These are phyloP conservation scores for Ommatoiulus sabulosus DNA, from an alignment of 2,888 invertebrate genomes.

Conservation along the genomic window DNA sequence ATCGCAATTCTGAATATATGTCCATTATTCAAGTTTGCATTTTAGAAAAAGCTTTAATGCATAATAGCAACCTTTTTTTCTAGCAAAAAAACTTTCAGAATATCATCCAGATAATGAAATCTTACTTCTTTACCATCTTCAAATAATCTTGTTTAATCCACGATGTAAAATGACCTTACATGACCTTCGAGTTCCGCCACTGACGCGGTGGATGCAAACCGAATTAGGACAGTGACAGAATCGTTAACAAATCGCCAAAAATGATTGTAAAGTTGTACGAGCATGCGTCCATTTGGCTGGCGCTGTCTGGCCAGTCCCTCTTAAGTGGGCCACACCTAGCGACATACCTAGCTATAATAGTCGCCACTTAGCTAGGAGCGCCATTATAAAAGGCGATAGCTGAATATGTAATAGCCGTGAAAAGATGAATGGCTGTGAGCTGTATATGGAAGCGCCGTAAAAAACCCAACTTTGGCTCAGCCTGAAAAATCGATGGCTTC, in stretches of 20 bases:
- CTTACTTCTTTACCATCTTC: too few species aligned
- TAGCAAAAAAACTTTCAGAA: background rate
- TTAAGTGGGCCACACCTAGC: constrained; percentile 15
- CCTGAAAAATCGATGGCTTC: background rate
- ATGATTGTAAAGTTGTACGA: background rate
- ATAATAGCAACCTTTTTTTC: background rate
- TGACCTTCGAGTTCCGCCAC: too few species aligned
- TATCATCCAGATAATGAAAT: too few species aligned
- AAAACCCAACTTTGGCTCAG: constrained; percentile 7
- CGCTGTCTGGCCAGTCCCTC: constrained; percentile 18
- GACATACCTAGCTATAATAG: background rate
- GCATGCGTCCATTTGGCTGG: background rate
- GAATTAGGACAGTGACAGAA: background rate
- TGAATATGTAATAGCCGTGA: background rate
- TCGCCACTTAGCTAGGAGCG: background rate
- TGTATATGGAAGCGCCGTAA: constrained; percentile 21
- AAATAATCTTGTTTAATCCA: too few species aligned
- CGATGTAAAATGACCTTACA: too few species aligned
- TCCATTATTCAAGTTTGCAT: too few species aligned
- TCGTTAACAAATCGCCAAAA: background rate
- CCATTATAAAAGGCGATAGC: constrained; percentile 35
- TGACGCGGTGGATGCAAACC: background rate
- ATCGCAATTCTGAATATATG: too few species aligned
- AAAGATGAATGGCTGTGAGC: constrained; percentile 20
- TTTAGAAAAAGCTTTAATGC: too few species aligned